Evolutionary conservation across 2,113 vertebrate genomes (phyloP).

Genomic region (Lanius ludovicianus): DNA sequence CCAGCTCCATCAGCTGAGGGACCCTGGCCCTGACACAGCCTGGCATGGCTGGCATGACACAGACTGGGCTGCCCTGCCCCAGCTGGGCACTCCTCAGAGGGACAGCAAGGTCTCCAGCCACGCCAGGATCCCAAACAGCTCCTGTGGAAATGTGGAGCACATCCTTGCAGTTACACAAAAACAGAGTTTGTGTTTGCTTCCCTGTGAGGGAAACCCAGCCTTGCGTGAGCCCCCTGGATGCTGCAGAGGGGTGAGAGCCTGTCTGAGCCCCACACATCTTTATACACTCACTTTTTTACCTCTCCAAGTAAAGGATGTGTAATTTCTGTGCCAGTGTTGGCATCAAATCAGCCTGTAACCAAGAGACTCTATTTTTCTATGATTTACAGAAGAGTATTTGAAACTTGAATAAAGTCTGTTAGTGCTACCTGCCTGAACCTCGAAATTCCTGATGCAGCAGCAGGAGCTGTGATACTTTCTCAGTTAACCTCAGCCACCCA

Average conservation of each 20-base stretch:
- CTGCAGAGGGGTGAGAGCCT: background rate
- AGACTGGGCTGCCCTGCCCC: background rate
- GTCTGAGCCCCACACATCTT: background rate
- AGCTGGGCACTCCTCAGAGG: background rate
- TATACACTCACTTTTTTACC: background rate
- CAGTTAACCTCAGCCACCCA: background rate
- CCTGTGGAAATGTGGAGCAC: background rate
- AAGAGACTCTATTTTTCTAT: slow-evolving; percentile 55
- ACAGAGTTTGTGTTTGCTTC: background rate
- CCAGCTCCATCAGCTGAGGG: fast-evolving
- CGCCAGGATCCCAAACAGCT: background rate
- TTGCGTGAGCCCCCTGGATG: background rate
- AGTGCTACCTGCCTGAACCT: background rate
- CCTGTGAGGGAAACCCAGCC: fast-evolving
- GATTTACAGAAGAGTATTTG: background rate
- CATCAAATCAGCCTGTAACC: background rate
- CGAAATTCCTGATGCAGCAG: background rate
- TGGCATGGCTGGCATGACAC: fast-evolving
- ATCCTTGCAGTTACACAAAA: background rate
- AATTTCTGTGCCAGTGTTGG: background rate
- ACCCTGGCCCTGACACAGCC: background rate
- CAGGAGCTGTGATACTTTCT: background rate
- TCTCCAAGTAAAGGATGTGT: background rate
- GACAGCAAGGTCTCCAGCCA: background rate
- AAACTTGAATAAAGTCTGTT: slow-evolving; percentile 23